Conservation (phyloP, 2,797 vertebrate species). For the Staurois parvus region DNA sequence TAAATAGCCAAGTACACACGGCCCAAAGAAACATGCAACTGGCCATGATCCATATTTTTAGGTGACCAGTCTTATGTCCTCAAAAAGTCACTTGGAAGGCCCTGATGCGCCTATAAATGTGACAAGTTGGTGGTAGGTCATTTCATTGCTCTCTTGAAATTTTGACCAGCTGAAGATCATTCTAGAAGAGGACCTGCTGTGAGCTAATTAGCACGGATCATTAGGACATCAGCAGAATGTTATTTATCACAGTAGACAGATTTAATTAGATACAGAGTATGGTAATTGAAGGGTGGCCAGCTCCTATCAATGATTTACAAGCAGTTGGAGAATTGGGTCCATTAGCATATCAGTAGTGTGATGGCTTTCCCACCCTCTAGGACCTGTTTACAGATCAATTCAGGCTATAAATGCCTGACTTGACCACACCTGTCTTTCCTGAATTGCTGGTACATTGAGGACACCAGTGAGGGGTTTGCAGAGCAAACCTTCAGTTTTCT, state of each 20-base stretch:
- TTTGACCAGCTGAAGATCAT: background rate
- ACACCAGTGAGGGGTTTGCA: background rate
- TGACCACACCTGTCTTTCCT: background rate
- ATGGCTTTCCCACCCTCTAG: background rate
- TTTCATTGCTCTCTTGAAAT: background rate
- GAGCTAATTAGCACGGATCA: background rate
- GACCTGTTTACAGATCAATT: constrained; percentile 6
- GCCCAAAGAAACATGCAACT: no score
- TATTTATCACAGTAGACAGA: constrained; percentile 3
- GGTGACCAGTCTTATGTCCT: no score
- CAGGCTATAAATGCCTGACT: background rate
- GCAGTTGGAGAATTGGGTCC: background rate
- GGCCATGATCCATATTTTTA: no score
- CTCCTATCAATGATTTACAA: constrained; percentile 8
- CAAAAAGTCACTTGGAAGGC: no score
- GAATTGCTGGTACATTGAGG: background rate
- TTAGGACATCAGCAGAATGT: background rate
- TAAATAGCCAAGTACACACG: no score
- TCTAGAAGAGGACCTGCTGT: background rate
- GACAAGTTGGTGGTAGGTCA: background rate
- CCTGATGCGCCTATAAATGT: no score
- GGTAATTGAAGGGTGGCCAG: background rate
- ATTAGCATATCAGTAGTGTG: constrained; percentile 8
- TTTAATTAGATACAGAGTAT: background rate
- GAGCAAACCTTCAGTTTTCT: background rate